Evolutionary conservation across 92 coral and sea anemone species (phyloP).

Genomic region (Desmophyllum pertusum): DNA sequence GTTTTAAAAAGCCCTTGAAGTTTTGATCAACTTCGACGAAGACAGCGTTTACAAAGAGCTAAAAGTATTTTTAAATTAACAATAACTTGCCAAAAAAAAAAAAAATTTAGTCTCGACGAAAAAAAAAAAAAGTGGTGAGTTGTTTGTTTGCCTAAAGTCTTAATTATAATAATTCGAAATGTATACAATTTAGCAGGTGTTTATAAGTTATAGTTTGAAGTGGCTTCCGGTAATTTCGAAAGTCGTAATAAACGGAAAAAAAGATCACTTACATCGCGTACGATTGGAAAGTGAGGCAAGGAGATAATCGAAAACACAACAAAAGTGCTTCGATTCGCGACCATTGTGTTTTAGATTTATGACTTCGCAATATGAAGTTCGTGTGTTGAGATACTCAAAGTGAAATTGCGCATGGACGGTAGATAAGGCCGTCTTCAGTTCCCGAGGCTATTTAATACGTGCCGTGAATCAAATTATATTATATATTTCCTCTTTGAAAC

Average conservation of each 20-base stretch:
- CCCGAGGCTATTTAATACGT: neutral
- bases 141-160: neutral
- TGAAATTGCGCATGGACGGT: no score
- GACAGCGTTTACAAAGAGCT: neutral
- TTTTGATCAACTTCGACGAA: neutral
- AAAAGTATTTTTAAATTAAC: neutral
- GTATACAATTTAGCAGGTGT: neutral
- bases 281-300: neutral
- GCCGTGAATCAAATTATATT: neutral
- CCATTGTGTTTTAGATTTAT: no score
- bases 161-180: no score
- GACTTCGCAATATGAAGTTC: neutral
- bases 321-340: no score
- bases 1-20: neutral
- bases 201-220: neutral
- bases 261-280: neutral
- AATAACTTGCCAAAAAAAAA: neutral
- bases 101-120: neutral
- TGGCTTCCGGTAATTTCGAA: slow-evolving; percentile 1
- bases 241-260: neutral
- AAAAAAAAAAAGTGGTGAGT: neutral
- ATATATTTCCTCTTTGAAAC: neutral
- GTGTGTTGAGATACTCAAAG: neutral
- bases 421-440: no score
- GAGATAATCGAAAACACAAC: neutral